Conservation (phyloP, 1,140 invertebrate species). For the Callitettix versicolor region DNA sequence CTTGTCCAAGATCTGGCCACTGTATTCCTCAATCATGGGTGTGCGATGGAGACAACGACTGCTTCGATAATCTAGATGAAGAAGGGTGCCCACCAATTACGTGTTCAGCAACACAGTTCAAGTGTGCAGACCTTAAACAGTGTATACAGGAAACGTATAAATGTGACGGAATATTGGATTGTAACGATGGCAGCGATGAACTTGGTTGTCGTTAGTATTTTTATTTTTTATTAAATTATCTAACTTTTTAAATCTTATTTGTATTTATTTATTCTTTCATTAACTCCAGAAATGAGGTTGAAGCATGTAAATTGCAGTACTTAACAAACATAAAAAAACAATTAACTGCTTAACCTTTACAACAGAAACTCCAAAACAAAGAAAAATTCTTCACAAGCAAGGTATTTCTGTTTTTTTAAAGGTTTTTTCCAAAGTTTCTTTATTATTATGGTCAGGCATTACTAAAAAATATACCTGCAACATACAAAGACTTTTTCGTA, state of each 20-base stretch:
- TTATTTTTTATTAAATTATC: neutral
- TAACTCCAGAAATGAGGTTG: no score
- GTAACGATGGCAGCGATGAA: constrained; percentile 87
- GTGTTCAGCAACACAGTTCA: constrained; percentile 86
- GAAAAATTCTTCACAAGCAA: no score
- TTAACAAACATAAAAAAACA: no score
- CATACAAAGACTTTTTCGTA: no score
- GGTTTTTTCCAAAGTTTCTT: no score
- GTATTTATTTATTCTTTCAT: neutral
- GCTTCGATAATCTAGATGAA: constrained; percentile 96
- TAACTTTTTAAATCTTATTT: neutral
- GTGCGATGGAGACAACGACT: constrained; percentile 87
- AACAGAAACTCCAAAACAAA: no score
- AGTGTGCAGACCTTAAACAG: constrained; percentile 81
- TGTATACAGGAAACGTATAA: constrained; percentile 89
- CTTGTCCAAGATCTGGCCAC: constrained; percentile 85
- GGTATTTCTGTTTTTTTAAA: no score
- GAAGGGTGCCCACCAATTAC: constrained; percentile 90
- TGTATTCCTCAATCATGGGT: constrained; percentile 93
- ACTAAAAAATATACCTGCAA: no score
- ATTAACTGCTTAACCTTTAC: no score
- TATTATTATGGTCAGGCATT: no score
- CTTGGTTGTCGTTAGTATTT: constrained; percentile 57
- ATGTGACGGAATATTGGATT: constrained; percentile 87
- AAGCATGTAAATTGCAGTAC: no score